Percentiles rank a stretch among this genome's conserved stretches.
phyloP scores from a whole-genome alignment of 35 echinoderm and acorn worm genomes.

The Heliocidaris erythrogramma region DNA sequence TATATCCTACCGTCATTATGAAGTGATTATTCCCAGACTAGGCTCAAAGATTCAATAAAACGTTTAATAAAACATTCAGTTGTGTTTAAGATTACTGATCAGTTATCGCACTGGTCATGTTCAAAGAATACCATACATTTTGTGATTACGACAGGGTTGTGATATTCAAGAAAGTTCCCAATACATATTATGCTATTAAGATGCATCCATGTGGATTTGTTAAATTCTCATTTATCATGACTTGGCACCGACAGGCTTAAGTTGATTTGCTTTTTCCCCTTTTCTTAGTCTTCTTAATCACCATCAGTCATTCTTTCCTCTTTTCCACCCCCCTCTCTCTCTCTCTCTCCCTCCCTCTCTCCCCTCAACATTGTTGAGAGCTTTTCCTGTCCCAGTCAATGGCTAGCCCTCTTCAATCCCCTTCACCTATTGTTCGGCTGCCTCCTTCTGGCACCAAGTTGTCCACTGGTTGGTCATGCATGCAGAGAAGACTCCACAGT shows the following conservation, averaged over 20 bases:
- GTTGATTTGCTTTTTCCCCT: neutral
- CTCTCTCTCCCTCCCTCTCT: neutral
- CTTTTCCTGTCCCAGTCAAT: constrained; percentile 28
- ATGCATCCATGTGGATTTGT: neutral
- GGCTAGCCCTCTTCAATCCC: constrained; percentile 5
- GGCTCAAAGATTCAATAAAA: too few species aligned
- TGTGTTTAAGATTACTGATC: too few species aligned
- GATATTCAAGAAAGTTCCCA: too few species aligned
- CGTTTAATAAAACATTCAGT: too few species aligned
- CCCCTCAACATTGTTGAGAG: neutral
- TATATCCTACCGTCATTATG: too few species aligned
- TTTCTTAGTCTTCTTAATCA: constrained; percentile 8
- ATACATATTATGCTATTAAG: too few species aligned
- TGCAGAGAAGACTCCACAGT: neutral
- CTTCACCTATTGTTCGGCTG: neutral
- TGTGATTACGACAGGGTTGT: too few species aligned
- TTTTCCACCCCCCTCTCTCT: neutral
- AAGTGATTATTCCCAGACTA: too few species aligned
- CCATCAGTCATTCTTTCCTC: constrained; percentile 9
- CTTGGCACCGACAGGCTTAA: neutral
- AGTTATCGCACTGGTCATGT: too few species aligned
- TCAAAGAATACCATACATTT: too few species aligned
- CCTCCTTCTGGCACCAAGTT: constrained; percentile 14
- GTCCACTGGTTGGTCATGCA: neutral
- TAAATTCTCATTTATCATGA: neutral